Evolutionary conservation across 2,888 invertebrate species (phyloP), one percentile per base, ranked within the genome.

Genomic region (Anoplius nigerrimus): DNA sequence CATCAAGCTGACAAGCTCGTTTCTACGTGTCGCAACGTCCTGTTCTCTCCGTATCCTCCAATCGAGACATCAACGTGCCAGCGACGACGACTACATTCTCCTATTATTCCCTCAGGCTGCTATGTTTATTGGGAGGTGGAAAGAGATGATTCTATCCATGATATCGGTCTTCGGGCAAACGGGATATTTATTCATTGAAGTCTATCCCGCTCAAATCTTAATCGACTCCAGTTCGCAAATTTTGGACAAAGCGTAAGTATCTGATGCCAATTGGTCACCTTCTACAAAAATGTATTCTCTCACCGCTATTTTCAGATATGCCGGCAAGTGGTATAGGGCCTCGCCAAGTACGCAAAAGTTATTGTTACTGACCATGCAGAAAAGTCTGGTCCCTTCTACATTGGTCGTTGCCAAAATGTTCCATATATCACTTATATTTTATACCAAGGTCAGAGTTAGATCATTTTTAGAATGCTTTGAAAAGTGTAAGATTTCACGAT

Each of bases 251-350:
- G 8, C 48, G 48, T 48, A 3, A 48, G 48, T 4, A 48, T 8
- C 42, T 6, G 8, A 42, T n/a, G n/a, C 24, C 45, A 16, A 15
- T 45, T 45, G 45, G 11, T 45, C 24, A 24, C 24, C 24, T 4
- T 24, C 3, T 24, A 24, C 6, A 24, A 24, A 24, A 5, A 11
- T 45, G 11, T 45, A 45, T 45, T 3, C 2, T n/a, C n/a, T n/a
- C n/a, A n/a, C n/a, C n/a, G n/a, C 16, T n/a, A 16, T 48, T 48
- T 16, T 48, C 48, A 48, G 48, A 48, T 48, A 48, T 48, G 11
- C 48, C 8, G 48, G 16, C 16, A 16, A 48, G 8, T 48, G 48
- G 48, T 48, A 48, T 16, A 48, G 18, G 5, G 48, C 48, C 11
- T 18, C 48, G 8, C 11, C 18, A 5, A 18, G 5, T 18, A 48